Evolutionary conservation across 2,888 invertebrate species (phyloP), one percentile per base, ranked within the genome.

Genomic region (Oxytorus armatus): DNA sequence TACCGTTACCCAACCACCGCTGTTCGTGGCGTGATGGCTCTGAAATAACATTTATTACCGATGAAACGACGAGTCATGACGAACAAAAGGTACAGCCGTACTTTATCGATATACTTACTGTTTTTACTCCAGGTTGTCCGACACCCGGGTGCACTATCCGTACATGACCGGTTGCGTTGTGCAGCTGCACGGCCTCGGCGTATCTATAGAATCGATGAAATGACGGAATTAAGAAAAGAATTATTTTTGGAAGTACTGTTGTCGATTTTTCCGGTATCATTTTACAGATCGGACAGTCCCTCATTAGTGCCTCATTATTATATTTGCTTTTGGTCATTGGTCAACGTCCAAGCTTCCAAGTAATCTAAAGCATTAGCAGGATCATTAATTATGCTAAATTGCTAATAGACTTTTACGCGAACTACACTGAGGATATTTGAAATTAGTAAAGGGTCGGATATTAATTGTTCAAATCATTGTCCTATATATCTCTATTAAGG

Each of bases 1-100:
- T n/a, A 92, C 85, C 1, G 90, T 89, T 59, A 91, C 86, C 86
- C 85, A 88, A 25, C 85, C 87, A 3, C 79, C 79, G 29, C 44
- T 79, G 33, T 73, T 21, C 5, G 81, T 23, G 33, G 61, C 36
- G 21, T 76, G 75, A 51, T 73, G 65, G 21, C 51, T 47, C 79
- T 79, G 42, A 29, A 65, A 29, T 16, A 10, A 18, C 16, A 16
- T n/a, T 16, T 47, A 44, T 47, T 5, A 2, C 33, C 44, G 7
- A 16, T 11, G 18, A 33, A 29, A 11, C 25, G 3, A 18, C 44
- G 33, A 49, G n/a, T 3, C n/a, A 7, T 51, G 23, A 18, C 3
- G 3, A 36, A 36, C 5, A 44, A 39, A 18, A 7, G 0, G 2
- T 16, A 4, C 1, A 11, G 23, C 3, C 14, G 2, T 16, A 3